These are phyloP conservation scores for Lasius fuliginosus DNA, from an alignment of 2,888 invertebrate species.

Conservation along the genomic window DNA sequence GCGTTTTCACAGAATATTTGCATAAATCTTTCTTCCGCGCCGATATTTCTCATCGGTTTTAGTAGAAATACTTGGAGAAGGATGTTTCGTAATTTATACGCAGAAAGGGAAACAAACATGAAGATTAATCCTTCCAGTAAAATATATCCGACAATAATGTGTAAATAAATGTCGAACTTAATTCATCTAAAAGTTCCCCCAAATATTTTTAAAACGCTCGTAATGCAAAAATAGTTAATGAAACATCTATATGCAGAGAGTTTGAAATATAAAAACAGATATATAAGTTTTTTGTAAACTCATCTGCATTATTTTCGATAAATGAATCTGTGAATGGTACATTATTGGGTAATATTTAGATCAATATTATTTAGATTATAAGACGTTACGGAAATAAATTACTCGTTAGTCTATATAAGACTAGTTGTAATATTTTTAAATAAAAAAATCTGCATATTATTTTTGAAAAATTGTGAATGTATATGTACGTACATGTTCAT, in stretches of 20 bases:
- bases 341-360: background rate
- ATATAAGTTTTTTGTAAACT: background rate
- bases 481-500: background rate
- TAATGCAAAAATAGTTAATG: background rate
- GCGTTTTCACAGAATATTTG: background rate
- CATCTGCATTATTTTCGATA: background rate
- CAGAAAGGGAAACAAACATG: background rate
- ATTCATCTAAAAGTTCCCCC: background rate
- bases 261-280: background rate
- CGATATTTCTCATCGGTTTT: background rate
- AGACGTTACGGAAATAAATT: background rate
- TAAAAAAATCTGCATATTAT: background rate
- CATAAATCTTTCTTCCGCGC: background rate
- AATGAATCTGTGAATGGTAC: background rate
- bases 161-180: background rate
- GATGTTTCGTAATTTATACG: background rate
- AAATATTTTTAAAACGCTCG: background rate
- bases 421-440: background rate
- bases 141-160: background rate
- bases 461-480: background rate
- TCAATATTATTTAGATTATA: background rate
- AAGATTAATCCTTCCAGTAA: background rate
- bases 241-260: background rate
- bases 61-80: background rate
- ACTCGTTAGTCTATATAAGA: background rate